Percentiles rank a stretch among this genome's conserved stretches.
phyloP scores from a whole-genome alignment of 2,888 invertebrate species.

The Arctia plantaginis region DNA sequence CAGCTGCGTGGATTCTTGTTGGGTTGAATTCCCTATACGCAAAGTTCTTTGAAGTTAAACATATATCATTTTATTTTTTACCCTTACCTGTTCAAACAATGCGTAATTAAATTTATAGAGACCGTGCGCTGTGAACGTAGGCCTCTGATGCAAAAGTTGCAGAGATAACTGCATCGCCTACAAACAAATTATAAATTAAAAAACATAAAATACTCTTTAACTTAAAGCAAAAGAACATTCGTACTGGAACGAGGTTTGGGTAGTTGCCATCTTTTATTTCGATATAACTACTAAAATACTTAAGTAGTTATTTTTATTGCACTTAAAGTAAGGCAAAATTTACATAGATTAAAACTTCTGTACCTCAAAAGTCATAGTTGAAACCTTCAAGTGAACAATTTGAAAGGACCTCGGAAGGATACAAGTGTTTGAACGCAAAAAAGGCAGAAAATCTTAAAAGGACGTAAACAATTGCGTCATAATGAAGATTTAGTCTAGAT shows the following conservation, averaged over 20 bases:
- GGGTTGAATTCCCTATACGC: not conserved
- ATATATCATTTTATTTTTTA: not conserved
- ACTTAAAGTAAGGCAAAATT: not conserved
- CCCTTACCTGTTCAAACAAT: constrained; percentile 63
- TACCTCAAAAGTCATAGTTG: not conserved
- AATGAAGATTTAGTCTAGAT: no score
- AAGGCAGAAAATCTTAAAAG: no score
- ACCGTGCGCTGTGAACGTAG: constrained; percentile 63
- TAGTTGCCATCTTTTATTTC: not conserved
- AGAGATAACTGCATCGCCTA: constrained; percentile 71
- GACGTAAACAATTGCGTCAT: no score
- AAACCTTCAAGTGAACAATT: not conserved
- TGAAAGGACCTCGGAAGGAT: no score
- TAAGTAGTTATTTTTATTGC: not conserved
- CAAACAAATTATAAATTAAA: constrained; percentile 25
- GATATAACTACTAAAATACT: no score
- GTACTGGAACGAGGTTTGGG: not conserved
- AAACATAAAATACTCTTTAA: not conserved
- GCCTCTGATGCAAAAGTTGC: constrained; percentile 69
- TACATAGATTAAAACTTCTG: not conserved
- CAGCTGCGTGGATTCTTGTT: not conserved
- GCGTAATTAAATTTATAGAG: constrained; percentile 64
- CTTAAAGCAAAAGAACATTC: not conserved
- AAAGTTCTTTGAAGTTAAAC: not conserved
- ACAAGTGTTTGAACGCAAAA: no score